These are phyloP conservation scores for Neogale vison DNA, from an alignment of 2,113 vertebrate genomes.

Conservation along the genomic window DNA sequence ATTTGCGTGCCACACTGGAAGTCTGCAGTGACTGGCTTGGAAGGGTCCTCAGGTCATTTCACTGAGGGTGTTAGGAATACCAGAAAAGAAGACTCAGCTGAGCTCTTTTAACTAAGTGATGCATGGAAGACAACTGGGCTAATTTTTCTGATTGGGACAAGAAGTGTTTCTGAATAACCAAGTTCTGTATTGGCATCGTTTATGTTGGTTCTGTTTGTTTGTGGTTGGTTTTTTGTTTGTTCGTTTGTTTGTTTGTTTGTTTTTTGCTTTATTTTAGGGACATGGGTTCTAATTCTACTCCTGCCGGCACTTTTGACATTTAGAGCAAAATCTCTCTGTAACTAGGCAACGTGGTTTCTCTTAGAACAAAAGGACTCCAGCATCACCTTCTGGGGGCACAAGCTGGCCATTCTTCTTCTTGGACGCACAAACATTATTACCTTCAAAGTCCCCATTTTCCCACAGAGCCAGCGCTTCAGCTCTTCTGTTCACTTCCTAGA, in stretches of 20 bases:
- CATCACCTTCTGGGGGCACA: slow-evolving; percentile 67
- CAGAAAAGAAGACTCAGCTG: background rate
- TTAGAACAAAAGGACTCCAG: slow-evolving; percentile 52
- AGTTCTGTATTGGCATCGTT: background rate
- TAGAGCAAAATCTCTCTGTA: slow-evolving; percentile 61
- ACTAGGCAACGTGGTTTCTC: slow-evolving; percentile 56
- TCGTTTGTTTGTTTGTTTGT: background rate
- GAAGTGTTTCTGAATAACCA: background rate
- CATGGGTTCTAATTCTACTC: slow-evolving; percentile 60
- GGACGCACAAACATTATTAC: slow-evolving; percentile 54
- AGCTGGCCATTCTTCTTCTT: slow-evolving; percentile 67
- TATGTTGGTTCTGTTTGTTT: background rate
- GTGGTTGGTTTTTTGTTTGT: too few species aligned
- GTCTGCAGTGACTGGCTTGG: background rate
- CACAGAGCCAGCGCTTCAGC: slow-evolving; percentile 58
- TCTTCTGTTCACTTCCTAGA: slow-evolving; percentile 72
- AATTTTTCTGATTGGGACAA: background rate
- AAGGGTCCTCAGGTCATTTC: background rate
- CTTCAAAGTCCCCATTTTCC: slow-evolving; percentile 72
- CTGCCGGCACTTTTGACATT: slow-evolving; percentile 39
- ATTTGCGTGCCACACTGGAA: background rate
- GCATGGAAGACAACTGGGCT: background rate
- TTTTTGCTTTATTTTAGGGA: background rate
- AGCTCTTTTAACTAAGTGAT: background rate
- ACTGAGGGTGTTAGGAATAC: background rate